Percentiles rank a stretch among this genome's conserved stretches.
Evolutionary conservation across 2,113 vertebrate genomes (phyloP).

Genomic region (Mugil cephalus): DNA sequence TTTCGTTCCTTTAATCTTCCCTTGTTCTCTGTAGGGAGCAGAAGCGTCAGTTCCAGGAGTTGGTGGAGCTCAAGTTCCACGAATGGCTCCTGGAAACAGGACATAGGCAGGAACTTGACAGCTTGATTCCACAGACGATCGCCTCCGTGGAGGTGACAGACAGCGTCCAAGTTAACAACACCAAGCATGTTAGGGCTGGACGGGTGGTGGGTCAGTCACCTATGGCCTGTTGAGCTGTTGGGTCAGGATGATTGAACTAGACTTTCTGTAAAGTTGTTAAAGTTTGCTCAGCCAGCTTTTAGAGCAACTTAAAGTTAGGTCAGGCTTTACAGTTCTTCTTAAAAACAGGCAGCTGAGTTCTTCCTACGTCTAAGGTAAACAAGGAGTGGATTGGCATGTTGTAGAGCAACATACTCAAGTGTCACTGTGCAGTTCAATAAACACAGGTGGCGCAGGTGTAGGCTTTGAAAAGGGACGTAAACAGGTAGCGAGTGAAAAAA

Average conservation of each 20-base stretch:
- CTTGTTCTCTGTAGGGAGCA: constrained; percentile 85
- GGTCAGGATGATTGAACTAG: background rate
- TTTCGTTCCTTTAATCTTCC: background rate
- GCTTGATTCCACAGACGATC: constrained; percentile 84
- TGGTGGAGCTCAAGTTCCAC: constrained; percentile 93
- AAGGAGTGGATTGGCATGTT: constrained; percentile 31
- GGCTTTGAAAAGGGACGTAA: constrained; percentile 4
- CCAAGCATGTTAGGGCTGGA: constrained; percentile 63
- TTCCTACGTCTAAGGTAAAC: background rate
- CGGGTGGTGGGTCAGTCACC: constrained; percentile 76
- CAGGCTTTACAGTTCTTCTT: background rate
- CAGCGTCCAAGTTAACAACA: background rate
- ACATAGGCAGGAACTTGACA: constrained; percentile 91
- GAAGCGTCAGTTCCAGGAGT: constrained; percentile 88
- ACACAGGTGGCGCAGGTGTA: background rate
- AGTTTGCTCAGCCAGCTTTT: background rate
- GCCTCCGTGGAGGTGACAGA: constrained; percentile 5
- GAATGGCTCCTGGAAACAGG: constrained; percentile 92
- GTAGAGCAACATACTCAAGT: constrained; percentile 11
- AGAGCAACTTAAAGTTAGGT: background rate
- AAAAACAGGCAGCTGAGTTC: constrained; percentile 19
- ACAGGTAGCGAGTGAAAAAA: background rate
- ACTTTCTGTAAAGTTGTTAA: background rate
- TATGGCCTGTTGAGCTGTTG: constrained; percentile 54
- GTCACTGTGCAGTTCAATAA: background rate